Percentiles rank a stretch among this genome's conserved stretches.
Evolutionary conservation across 2,888 invertebrate genomes (phyloP).

Genomic region (Galeopsomyia nigrocyanea): DNA sequence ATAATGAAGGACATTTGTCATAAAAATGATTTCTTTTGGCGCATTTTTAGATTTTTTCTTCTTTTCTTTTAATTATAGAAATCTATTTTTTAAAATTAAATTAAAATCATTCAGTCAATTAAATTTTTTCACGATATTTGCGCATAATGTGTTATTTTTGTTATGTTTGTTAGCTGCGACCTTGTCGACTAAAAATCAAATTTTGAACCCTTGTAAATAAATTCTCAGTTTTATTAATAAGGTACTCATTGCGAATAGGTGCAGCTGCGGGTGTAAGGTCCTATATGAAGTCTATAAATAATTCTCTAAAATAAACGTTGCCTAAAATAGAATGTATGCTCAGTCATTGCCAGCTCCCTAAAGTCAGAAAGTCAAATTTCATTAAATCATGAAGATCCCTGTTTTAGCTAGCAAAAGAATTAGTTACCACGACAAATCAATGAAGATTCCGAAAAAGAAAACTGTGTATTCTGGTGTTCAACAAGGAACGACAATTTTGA

Average conservation of each 20-base stretch:
- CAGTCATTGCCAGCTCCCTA: constrained; percentile 35
- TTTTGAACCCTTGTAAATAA: constrained; percentile 45
- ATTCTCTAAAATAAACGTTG: constrained; percentile 47
- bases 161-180: constrained; percentile 47
- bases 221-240: constrained; percentile 44
- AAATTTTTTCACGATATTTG: constrained; percentile 23
- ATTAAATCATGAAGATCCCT: constrained; percentile 9
- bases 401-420: constrained; percentile 11
- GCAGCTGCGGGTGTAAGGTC: constrained; percentile 46
- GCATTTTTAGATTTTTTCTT: constrained; percentile 42
- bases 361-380: constrained; percentile 21
- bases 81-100: constrained; percentile 31
- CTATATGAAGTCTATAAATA: constrained; percentile 47
- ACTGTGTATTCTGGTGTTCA: constrained; percentile 28
- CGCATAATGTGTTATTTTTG: constrained; percentile 46
- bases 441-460: constrained; percentile 35
- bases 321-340: constrained; percentile 43
- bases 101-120: constrained; percentile 37
- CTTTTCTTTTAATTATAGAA: constrained; percentile 39
- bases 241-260: constrained; percentile 40
- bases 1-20: constrained; percentile 44
- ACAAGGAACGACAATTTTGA: constrained; percentile 42
- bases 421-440: constrained; percentile 32
- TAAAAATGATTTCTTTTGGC: constrained; percentile 45
- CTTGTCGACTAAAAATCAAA: constrained; percentile 26